Evolutionary conservation across 1,140 invertebrate genomes (phyloP).

Genomic region (Magallana ariakensis): DNA sequence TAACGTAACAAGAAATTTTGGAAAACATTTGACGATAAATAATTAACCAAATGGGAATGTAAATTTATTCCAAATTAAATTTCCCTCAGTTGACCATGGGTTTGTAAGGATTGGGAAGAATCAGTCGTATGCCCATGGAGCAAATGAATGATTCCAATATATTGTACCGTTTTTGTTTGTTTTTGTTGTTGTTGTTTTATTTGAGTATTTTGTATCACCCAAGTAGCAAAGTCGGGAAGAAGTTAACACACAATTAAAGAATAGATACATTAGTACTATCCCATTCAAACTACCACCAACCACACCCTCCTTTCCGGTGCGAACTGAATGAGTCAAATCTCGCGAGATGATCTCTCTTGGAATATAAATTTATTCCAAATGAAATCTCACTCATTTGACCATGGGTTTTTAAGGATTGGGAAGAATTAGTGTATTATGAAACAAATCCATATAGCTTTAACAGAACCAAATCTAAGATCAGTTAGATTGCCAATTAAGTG

Average conservation of each 20-base stretch:
- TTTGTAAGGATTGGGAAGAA: conserved; percentile 50
- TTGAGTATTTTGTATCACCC: conserved; percentile 20
- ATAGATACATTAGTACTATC: not conserved
- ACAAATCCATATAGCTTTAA: conserved; percentile 38
- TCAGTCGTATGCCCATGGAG: not conserved
- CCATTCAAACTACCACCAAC: not conserved
- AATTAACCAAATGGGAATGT: too few relatives aligned
- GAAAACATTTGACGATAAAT: too few relatives aligned
- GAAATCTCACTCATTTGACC: conserved; percentile 46
- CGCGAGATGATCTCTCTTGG: conserved; percentile 45
- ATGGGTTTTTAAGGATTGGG: conserved; percentile 44
- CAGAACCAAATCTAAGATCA: not conserved
- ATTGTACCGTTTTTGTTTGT: too few relatives aligned
- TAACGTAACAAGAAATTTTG: too few relatives aligned
- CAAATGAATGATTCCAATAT: not conserved
- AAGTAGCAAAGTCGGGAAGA: not conserved
- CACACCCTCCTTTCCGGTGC: not conserved
- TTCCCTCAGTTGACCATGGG: conserved; percentile 37
- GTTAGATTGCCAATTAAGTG: not conserved
- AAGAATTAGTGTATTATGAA: conserved; percentile 41
- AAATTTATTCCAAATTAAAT: conserved; percentile 36
- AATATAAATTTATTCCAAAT: conserved; percentile 37
- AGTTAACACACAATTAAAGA: not conserved
- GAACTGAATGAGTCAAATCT: conserved; percentile 27
- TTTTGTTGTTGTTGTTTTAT: too few relatives aligned